phyloP scores from a whole-genome alignment of 2,797 vertebrate species.

The Chrysocyon brachyurus region DNA sequence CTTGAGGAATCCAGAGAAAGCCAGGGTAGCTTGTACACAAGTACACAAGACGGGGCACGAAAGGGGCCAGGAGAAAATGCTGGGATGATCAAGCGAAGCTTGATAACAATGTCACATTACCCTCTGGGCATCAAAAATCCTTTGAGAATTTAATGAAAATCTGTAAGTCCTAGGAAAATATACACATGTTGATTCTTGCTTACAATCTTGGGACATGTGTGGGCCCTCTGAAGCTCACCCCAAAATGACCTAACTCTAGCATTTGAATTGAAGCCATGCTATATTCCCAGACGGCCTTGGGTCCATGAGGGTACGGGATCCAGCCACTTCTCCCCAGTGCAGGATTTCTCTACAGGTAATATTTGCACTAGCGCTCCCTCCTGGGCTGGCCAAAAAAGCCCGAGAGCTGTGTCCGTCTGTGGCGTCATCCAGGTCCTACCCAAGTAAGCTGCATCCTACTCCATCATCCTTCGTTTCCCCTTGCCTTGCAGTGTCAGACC shows the following conservation, averaged over 20 bases:
- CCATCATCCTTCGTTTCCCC: no score
- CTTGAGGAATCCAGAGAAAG: neutral
- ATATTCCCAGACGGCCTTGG: neutral
- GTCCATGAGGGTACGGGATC: neutral
- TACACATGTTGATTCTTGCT: neutral
- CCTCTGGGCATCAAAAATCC: neutral
- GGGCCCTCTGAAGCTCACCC: neutral
- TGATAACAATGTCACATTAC: neutral
- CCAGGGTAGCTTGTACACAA: neutral
- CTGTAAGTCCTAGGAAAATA: neutral
- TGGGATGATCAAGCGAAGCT: neutral
- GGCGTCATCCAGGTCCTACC: neutral
- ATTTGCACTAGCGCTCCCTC: neutral
- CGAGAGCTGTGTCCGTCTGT: neutral
- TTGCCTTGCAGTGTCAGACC: neutral
- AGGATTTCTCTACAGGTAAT: neutral
- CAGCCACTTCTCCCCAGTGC: neutral
- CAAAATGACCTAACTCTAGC: neutral
- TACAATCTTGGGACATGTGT: neutral
- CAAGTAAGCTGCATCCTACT: neutral
- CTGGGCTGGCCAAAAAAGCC: accelerated
- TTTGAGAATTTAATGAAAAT: neutral
- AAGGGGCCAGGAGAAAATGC: neutral
- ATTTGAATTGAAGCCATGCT: neutral
- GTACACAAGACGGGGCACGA: neutral